These are phyloP conservation scores for Macrocentrus cingulum DNA, from an alignment of 1,140 invertebrate genomes.

Conservation along the genomic window DNA sequence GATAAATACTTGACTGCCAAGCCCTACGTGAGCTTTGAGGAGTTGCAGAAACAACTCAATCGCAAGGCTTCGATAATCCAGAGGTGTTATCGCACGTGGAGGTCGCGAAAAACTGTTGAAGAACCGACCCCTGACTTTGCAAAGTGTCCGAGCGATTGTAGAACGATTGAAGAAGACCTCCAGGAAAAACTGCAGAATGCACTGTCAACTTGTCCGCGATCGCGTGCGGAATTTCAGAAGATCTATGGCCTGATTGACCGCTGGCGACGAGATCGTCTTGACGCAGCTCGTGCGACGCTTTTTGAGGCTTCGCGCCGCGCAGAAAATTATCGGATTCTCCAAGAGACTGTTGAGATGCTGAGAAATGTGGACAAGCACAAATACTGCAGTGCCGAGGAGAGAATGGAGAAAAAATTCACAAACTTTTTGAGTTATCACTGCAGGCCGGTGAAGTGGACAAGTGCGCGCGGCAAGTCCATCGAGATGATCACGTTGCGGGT, in stretches of 20 bases:
- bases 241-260: constrained; percentile 65
- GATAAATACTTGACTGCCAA: constrained; percentile 62
- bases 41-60: constrained; percentile 55
- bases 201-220: constrained; percentile 64
- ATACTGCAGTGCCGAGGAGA: constrained; percentile 60
- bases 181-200: too few relatives aligned
- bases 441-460: constrained; percentile 65
- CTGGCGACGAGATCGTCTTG: constrained; percentile 65
- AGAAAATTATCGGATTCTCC: constrained; percentile 63
- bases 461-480: constrained; percentile 61
- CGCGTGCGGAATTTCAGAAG: constrained; percentile 66
- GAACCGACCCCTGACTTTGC: too few relatives aligned
- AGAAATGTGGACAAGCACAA: constrained; percentile 64
- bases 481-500: constrained; percentile 68
- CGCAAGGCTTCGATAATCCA: constrained; percentile 64
- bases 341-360: constrained; percentile 67
- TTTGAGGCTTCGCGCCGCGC: constrained; percentile 64
- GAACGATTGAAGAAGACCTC: too few relatives aligned
- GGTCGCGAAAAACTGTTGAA: too few relatives aligned
- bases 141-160: constrained; percentile 55
- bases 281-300: constrained; percentile 60
- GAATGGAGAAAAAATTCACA: constrained; percentile 58
- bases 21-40: constrained; percentile 61
- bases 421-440: constrained; percentile 66
- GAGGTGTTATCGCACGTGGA: constrained; percentile 58